phyloP scores from a whole-genome alignment of 2,797 vertebrate species.

The Rhinichthys osculus region DNA sequence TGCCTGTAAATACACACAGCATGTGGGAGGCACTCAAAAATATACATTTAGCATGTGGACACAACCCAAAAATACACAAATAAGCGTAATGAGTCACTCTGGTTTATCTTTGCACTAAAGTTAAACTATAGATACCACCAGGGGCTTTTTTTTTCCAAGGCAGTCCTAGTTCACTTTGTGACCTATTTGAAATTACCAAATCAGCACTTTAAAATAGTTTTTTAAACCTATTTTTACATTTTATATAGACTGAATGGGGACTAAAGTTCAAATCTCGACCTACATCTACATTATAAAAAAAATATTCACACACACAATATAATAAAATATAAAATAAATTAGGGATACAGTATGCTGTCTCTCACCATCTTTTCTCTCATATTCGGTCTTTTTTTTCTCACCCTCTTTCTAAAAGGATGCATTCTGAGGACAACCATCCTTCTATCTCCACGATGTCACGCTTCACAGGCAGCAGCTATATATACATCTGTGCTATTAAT shows the following conservation, averaged over 20 bases:
- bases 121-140: background rate
- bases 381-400: no score
- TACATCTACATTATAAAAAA: no score
- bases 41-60: background rate
- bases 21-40: background rate
- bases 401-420: slow-evolving; percentile 1
- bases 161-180: background rate
- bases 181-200: background rate
- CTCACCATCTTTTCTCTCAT: no score
- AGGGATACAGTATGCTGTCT: background rate
- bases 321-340: background rate
- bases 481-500: slow-evolving; percentile 29
- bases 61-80: background rate
- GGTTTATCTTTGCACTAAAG: background rate
- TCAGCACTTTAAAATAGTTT: background rate
- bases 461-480: slow-evolving; percentile 7
- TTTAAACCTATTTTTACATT: no score
- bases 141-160: background rate
- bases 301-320: no score
- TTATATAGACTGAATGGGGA: no score
- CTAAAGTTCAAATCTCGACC: no score
- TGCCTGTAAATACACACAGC: slow-evolving; percentile 4
- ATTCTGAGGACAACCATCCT: background rate
- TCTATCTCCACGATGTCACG: background rate
- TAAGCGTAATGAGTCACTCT: background rate